These are phyloP conservation scores for Xylota segnis DNA, from an alignment of 2,888 invertebrate genomes.

Conservation along the genomic window DNA sequence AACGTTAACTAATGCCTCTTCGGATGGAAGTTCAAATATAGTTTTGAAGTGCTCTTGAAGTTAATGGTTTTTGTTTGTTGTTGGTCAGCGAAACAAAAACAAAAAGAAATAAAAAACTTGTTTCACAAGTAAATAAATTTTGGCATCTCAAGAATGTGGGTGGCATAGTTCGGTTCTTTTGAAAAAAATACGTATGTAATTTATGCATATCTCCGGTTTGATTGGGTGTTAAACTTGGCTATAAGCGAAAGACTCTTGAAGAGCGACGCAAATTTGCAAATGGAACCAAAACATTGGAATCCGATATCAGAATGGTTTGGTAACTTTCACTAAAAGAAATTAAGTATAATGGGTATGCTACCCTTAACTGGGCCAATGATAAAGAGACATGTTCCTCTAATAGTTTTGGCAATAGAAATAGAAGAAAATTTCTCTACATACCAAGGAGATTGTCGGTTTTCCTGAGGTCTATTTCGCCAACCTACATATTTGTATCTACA, in stretches of 20 bases:
- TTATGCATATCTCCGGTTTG: constrained; percentile 5
- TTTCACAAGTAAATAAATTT: neutral
- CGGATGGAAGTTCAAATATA: neutral
- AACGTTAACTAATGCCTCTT: constrained; percentile 6
- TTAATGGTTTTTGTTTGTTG: neutral
- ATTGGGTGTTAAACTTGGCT: neutral
- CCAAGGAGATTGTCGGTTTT: too few relatives aligned
- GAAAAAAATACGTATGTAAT: neutral
- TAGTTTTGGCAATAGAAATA: too few relatives aligned
- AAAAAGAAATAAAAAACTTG: constrained; percentile 14
- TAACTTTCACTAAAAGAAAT: too few relatives aligned
- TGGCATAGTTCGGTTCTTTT: neutral
- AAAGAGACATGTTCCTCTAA: too few relatives aligned
- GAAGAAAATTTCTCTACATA: too few relatives aligned
- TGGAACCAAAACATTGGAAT: too few relatives aligned
- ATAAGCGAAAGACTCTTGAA: neutral
- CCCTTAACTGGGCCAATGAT: too few relatives aligned
- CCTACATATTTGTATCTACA: too few relatives aligned
- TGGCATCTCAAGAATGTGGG: constrained; percentile 1
- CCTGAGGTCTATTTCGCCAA: too few relatives aligned
- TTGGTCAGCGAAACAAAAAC: neutral
- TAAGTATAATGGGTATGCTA: too few relatives aligned
- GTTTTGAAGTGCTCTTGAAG: neutral
- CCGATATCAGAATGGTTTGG: too few relatives aligned
- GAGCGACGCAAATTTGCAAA: neutral